Evolutionary conservation across 2,797 vertebrate species (phyloP), one percentile per base, ranked within the genome.

Genomic region (Moxostoma hubbsi): DNA sequence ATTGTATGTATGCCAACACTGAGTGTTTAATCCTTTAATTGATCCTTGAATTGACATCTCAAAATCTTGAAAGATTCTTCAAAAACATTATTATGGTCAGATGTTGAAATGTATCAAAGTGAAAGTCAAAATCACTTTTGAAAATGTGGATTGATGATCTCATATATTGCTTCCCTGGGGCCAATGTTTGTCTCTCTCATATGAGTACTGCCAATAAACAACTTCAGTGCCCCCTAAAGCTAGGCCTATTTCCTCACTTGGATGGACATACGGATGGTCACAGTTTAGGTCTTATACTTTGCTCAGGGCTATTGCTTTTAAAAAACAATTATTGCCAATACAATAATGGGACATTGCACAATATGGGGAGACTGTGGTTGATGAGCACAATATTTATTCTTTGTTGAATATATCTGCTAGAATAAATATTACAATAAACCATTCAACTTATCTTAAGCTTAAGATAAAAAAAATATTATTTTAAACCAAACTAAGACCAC

Each of bases 321-420:
- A 88, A 24, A 89, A 88, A 75, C 73, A 75, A 81, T 90, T 87
- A 63, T 81, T 77, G 85, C 69, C 78, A 36, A 59, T 71, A 74
- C 57, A 69, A 46, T 47, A 70, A 12, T 65, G 18, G 83, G 53
- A 67, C 43, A 89, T 87, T 89, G 7, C 15, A 18, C 36, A 36
- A 36, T 36, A 4, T 36, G 7, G 1, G 6, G 13, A 55, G 57
- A 58, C 5, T 58, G 57, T 15, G 57, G 57, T n/a, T 18, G 55
- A 7, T 57, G 2, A 18, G 55, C 55, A 58, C 55, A 58, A 16
- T 10, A 24, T 59, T 10, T 59, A 24, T 59, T 10, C 5, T 24
- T 10, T 59, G 57, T 59, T 57, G 7, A 57, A 57, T 15, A 57
- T 57, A n/a, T 57, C 2, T 16, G 36, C 36, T 36, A 36, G 36